A percentile compares a stretch with the other conserved stretches of the same genome.
phyloP scores from a whole-genome alignment of 2,888 invertebrate species.

The Troglohyphantes excavatus region DNA sequence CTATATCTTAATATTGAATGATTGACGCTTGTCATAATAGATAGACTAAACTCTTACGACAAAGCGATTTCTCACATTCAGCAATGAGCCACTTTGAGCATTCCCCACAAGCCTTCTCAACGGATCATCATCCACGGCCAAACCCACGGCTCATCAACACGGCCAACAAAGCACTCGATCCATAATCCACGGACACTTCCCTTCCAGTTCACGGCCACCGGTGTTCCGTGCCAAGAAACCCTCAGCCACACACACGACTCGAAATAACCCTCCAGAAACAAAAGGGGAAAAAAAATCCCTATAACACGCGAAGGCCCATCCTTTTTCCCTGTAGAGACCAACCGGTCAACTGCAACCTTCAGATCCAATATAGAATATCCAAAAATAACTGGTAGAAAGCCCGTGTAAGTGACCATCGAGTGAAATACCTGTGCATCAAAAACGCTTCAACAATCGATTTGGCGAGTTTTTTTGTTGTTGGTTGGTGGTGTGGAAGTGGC shows the following conservation, averaged over 20 bases:
- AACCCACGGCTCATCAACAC: no score
- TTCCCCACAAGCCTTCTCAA: neutral
- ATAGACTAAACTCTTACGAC: no score
- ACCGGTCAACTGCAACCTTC: neutral
- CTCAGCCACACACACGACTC: slow-evolving; percentile 20
- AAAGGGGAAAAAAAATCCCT: neutral
- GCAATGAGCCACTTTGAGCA: neutral
- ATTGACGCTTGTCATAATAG: no score
- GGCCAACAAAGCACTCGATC: neutral
- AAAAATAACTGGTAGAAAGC: no score
- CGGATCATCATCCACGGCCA: neutral
- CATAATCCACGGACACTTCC: slow-evolving; percentile 8
- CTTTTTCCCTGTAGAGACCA: neutral
- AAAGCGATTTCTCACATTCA: no score
- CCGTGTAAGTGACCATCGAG: slow-evolving; percentile 17
- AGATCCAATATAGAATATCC: neutral
- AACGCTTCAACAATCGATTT: slow-evolving; percentile 17
- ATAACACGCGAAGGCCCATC: slow-evolving; percentile 26
- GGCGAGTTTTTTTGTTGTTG: neutral
- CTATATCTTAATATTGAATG: no score
- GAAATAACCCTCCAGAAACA: slow-evolving; percentile 12
- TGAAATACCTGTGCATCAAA: slow-evolving; percentile 52
- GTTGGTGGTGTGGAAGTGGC: slow-evolving; percentile 1
- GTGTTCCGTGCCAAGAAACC: slow-evolving; percentile 43
- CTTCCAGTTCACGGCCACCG: slow-evolving; percentile 18